Base-by-base conservation (phyloP, 2,113 vertebrate species). In the Larimichthys crocea region DNA sequence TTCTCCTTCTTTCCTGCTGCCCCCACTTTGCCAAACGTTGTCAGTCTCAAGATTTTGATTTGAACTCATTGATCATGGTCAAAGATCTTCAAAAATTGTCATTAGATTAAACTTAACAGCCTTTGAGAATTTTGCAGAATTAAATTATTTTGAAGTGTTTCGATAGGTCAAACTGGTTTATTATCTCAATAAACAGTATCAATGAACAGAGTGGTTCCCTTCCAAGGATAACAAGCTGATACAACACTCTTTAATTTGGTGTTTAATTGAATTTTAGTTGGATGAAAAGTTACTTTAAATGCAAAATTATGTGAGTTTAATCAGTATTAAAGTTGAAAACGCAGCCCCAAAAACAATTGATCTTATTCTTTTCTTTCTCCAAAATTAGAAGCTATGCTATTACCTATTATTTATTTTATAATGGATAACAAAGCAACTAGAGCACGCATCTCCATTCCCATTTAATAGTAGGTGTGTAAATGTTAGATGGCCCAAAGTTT, bases 21-120 rank as follows among this genome's bases (percentile, higher is more conserved):
- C 9, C 35, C 3, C 15, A 50, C 46, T 64, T 63, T 68, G 10
- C 57, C 12, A 24, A 44, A 49, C n/a, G 49, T 57, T 67, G 40
- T 63, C 74, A 50, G 64, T n/a, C 59, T 31, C 5, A 6, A 31
- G 31, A 68, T 60, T 24, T 74, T 78, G 61, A 20, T 44, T 35
- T 49, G 17, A 61, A 77, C n/a, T 42, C 53, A 22, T 76, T 35
- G 19, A 50, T 24, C 57, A 15, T 40, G 16, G 63, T 24, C 14
- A 35, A 20, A 42, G 26, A 42, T 65, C 22, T 59, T 4, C 6
- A 19, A 10, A 69, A 42, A 26, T 5, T 29, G 3, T 31, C 29
- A 60, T 29, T 17, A 5, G 7, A 44, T 50, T 52, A 60, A 6
- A 19, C 2, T 19, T 35, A 29, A 29, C 55, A 7, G 49, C 74